These are phyloP conservation scores for Lagopus leucura DNA, from an alignment of 2,113 vertebrate genomes.

Conservation along the genomic window DNA sequence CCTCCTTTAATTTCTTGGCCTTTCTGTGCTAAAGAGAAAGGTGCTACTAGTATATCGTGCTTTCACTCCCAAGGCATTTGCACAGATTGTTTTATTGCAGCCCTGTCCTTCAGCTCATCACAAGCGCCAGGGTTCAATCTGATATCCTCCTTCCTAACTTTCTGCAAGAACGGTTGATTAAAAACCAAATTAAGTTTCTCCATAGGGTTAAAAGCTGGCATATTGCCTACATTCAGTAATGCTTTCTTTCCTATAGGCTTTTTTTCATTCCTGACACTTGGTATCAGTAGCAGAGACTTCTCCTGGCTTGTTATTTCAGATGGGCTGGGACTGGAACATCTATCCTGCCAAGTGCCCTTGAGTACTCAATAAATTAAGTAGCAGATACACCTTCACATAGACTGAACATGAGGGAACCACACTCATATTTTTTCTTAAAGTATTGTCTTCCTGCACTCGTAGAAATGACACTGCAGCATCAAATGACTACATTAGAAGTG, in stretches of 20 bases:
- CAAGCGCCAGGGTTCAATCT: not conserved
- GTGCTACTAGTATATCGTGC: not conserved
- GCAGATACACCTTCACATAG: not conserved
- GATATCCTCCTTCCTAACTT: slow-evolving; percentile 23
- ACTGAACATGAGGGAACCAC: slow-evolving; percentile 9
- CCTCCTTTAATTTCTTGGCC: not conserved
- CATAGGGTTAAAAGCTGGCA: not conserved
- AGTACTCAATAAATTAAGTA: slow-evolving; percentile 53
- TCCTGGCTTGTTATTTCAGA: slow-evolving; percentile 54
- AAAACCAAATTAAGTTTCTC: slow-evolving; percentile 30
- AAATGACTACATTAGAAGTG: not conserved
- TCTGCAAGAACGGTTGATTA: slow-evolving; percentile 26
- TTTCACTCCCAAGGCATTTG: not conserved
- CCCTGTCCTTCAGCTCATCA: not conserved
- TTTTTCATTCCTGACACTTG: slow-evolving; percentile 47
- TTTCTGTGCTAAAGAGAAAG: not conserved
- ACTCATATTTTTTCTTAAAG: not conserved
- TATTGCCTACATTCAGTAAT: not conserved
- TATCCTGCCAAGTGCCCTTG: slow-evolving; percentile 48
- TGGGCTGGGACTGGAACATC: slow-evolving; percentile 58
- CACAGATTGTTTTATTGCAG: not conserved
- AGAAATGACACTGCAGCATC: not conserved
- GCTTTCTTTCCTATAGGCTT: not conserved
- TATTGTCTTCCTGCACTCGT: slow-evolving; percentile 12
- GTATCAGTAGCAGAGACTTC: slow-evolving; percentile 26